A percentile compares a stretch with the other conserved stretches of the same genome.
Conservation (phyloP, 2,888 invertebrate genomes). For the Trilocha varians region DNA sequence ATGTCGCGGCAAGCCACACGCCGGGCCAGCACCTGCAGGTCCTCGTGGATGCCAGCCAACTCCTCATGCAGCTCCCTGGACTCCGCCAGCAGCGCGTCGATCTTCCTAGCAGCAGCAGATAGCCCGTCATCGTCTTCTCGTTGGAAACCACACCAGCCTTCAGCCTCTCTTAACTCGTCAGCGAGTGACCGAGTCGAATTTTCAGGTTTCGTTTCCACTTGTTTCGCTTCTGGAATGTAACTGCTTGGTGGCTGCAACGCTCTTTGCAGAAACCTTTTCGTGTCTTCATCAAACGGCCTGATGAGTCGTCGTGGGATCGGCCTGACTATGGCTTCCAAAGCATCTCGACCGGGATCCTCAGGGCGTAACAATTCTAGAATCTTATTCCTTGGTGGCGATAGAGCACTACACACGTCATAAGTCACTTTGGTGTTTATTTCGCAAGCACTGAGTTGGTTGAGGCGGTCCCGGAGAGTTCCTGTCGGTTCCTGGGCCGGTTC, state of each 20-base stretch:
- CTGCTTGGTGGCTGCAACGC: constrained; percentile 49
- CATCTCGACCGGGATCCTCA: constrained; percentile 52
- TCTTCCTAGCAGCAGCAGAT: constrained; percentile 46
- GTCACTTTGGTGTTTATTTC: constrained; percentile 40
- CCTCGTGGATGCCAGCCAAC: constrained; percentile 62
- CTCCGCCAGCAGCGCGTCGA: constrained; percentile 61
- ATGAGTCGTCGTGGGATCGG: constrained; percentile 49
- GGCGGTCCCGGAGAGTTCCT: constrained; percentile 34
- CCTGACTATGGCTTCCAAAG: constrained; percentile 57
- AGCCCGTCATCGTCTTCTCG: constrained; percentile 40
- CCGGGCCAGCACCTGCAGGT: constrained; percentile 69
- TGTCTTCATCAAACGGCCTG: constrained; percentile 55
- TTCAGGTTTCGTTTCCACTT: constrained; percentile 16
- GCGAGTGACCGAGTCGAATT: constrained; percentile 37
- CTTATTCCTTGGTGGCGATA: constrained; percentile 50
- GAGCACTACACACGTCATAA: constrained; percentile 39
- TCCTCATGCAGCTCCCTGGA: constrained; percentile 58
- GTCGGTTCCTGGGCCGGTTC: constrained; percentile 42
- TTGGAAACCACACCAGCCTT: constrained; percentile 37
- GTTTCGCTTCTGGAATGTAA: constrained; percentile 27
- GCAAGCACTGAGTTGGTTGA: constrained; percentile 57
- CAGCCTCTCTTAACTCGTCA: constrained; percentile 58
- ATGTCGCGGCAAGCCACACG: constrained; percentile 51
- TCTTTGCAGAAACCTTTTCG: constrained; percentile 52
- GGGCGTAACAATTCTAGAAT: constrained; percentile 56